Conservation (phyloP, 1,140 invertebrate genomes). For the Idris sp. region DNA sequence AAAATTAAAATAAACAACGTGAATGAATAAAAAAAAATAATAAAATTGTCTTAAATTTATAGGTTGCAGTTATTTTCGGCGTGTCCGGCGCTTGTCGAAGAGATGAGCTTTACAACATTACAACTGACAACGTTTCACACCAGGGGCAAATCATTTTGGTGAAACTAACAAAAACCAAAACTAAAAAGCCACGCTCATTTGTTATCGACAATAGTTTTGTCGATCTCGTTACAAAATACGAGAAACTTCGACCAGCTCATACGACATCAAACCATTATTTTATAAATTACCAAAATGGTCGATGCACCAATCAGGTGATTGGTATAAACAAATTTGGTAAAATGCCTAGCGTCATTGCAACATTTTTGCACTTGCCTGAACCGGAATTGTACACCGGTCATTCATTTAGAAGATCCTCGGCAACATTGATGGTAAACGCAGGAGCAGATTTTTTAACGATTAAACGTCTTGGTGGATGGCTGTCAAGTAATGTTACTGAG, state of each 20-base stretch:
- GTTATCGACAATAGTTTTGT: conserved; percentile 5
- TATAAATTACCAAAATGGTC: neutral
- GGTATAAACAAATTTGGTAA: conserved; percentile 3
- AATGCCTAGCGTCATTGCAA: conserved; percentile 2
- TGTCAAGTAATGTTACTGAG: neutral
- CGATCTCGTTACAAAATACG: neutral
- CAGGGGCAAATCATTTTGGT: conserved; percentile 6
- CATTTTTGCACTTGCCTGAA: conserved; percentile 2
- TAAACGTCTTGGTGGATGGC: neutral
- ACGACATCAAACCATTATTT: neutral
- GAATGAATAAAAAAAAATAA: too few relatives aligned
- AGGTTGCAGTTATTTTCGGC: too few relatives aligned
- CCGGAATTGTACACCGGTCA: neutral
- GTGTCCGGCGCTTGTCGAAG: too few relatives aligned
- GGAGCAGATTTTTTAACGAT: conserved; percentile 4
- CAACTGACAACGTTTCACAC: too few relatives aligned
- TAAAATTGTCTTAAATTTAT: too few relatives aligned
- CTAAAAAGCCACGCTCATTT: conserved; percentile 8
- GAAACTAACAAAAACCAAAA: conserved; percentile 13
- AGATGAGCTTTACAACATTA: too few relatives aligned
- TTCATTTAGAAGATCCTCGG: conserved; percentile 2
- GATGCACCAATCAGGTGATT: conserved; percentile 1
- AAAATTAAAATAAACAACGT: too few relatives aligned
- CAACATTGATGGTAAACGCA: conserved; percentile 4
- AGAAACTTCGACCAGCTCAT: neutral